These are phyloP conservation scores for Ailuropoda melanoleuca DNA, from an alignment of 2,113 vertebrate species.

Conservation along the genomic window DNA sequence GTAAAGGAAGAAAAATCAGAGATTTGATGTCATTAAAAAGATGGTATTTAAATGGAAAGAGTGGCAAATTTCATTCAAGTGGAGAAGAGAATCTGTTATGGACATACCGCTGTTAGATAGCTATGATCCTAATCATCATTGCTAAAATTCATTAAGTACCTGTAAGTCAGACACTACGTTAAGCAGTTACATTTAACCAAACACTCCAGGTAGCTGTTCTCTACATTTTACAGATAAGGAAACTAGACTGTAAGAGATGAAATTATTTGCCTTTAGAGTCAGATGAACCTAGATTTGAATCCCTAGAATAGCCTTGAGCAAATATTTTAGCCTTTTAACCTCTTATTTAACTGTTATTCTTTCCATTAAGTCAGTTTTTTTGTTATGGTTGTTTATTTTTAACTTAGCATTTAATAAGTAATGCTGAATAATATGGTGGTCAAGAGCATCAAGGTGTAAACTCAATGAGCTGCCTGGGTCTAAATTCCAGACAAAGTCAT, in stretches of 20 bases:
- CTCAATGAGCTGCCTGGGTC: not conserved
- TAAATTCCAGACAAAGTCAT: not conserved
- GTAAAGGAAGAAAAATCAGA: not conserved
- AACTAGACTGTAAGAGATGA: not conserved
- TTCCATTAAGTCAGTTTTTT: not conserved
- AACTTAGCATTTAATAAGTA: conserved; percentile 4
- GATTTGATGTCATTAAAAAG: not conserved
- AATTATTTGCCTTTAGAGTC: not conserved
- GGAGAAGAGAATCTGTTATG: not conserved
- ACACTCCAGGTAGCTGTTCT: not conserved
- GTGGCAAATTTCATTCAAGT: not conserved
- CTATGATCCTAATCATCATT: not conserved
- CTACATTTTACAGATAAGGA: not conserved
- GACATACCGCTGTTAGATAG: not conserved
- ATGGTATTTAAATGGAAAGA: not conserved
- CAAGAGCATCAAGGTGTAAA: not conserved
- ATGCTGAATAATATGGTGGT: not conserved
- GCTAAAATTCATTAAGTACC: not conserved
- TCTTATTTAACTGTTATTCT: not conserved
- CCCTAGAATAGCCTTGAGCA: not conserved
- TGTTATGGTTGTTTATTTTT: not conserved
- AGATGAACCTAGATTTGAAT: not conserved
- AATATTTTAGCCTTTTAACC: conserved; percentile 5
- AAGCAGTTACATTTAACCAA: not conserved
- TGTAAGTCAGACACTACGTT: not conserved